phyloP scores from a whole-genome alignment of 2,797 vertebrate species.

The Hoplostethus atlanticus region DNA sequence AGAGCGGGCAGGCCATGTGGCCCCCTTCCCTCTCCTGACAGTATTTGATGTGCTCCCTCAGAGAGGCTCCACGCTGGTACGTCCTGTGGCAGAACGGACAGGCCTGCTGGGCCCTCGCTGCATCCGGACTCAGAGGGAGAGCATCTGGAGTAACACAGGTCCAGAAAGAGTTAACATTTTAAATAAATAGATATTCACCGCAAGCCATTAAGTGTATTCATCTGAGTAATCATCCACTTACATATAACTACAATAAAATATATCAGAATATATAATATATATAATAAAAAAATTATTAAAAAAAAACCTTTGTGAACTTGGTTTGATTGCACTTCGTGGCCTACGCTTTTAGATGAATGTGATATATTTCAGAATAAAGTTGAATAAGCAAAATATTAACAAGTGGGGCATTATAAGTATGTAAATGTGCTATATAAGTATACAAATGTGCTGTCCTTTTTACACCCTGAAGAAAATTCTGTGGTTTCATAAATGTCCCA shows the following conservation, averaged over 20 bases:
- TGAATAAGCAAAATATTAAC: neutral
- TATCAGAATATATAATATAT: neutral
- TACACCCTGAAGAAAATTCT: neutral
- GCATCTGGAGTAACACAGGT: slow-evolving; percentile 57
- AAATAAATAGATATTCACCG: neutral
- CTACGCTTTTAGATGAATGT: neutral
- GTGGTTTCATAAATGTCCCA: neutral
- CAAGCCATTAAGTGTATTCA: neutral
- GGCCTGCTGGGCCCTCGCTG: slow-evolving; percentile 67
- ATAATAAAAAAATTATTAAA: neutral
- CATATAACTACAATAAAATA: neutral
- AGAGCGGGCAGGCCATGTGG: slow-evolving; percentile 81
- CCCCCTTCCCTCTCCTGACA: slow-evolving; percentile 82
- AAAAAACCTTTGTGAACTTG: neutral
- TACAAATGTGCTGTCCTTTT: neutral
- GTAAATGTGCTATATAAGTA: no score
- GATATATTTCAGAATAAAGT: neutral
- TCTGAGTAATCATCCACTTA: neutral
- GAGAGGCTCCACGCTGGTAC: slow-evolving; percentile 74
- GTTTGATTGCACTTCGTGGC: no score
- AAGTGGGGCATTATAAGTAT: neutral
- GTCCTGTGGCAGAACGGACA: slow-evolving; percentile 85
- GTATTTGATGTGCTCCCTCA: slow-evolving; percentile 84
- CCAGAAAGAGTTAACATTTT: slow-evolving; percentile 35
- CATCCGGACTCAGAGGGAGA: slow-evolving; percentile 45